Evolutionary conservation across 2,113 vertebrate species (phyloP).

Genomic region (Numenius arquata): DNA sequence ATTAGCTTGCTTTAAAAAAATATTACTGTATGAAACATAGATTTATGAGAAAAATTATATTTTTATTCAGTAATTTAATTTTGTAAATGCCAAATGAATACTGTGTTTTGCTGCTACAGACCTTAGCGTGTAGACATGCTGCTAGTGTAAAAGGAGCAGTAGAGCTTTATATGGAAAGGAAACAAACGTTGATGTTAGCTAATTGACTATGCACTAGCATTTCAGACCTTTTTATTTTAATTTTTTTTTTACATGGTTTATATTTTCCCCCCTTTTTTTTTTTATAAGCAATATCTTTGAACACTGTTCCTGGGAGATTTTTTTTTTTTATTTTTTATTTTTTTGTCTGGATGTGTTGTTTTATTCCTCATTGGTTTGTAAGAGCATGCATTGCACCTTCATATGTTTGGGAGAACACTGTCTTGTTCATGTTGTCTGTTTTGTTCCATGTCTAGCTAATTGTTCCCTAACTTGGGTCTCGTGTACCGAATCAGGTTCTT

Average conservation of each 20-base stretch:
- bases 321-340: not conserved
- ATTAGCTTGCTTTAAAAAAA: conserved; percentile 83
- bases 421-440: conserved; percentile 76
- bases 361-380: conserved; percentile 65
- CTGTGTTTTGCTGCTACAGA: conserved; percentile 84
- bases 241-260: conserved; percentile 50
- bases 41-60: conserved; percentile 88
- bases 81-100: conserved; percentile 86
- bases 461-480: conserved; percentile 57
- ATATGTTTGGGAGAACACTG: conserved; percentile 83
- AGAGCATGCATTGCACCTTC: conserved; percentile 82
- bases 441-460: conserved; percentile 67
- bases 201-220: conserved; percentile 84
- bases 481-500: conserved; percentile 53
- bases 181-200: conserved; percentile 66
- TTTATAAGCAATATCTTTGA: conserved; percentile 73
- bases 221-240: conserved; percentile 72
- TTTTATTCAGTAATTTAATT: conserved; percentile 88
- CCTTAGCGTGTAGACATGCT: conserved; percentile 82
- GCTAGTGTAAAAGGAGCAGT: conserved; percentile 77
- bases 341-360: conserved; percentile 59
- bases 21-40: conserved; percentile 81
- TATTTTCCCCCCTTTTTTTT: not conserved
- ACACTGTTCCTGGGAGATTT: conserved; percentile 81
- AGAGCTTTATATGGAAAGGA: conserved; percentile 75